phyloP scores from a whole-genome alignment of 2,888 invertebrate species.

The Acanthopleura granulata region DNA sequence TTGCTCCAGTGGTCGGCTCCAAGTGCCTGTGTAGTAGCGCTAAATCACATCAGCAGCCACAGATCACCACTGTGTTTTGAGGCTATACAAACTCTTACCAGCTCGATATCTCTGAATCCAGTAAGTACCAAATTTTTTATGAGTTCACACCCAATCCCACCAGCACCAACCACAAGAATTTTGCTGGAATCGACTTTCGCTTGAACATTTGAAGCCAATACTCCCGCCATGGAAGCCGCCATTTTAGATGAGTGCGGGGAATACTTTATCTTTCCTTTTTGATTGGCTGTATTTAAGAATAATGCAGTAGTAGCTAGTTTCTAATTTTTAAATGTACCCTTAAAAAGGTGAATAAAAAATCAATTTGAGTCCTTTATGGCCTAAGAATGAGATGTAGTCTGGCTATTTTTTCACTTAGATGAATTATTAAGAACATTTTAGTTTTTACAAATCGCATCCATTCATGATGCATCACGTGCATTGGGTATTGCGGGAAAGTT shows the following conservation, averaged over 20 bases:
- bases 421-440: too few relatives aligned
- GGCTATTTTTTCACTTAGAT: too few relatives aligned
- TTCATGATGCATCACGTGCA: too few relatives aligned
- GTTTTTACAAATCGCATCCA: too few relatives aligned
- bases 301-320: not conserved
- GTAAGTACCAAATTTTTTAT: conserved; percentile 96
- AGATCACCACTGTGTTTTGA: too few relatives aligned
- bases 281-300: not conserved
- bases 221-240: conserved; percentile 62
- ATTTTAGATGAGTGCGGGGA: conserved; percentile 39
- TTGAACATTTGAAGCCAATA: conserved; percentile 49
- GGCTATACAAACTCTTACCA: conserved; percentile 76
- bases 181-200: conserved; percentile 54
- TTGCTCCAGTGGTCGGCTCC: too few relatives aligned
- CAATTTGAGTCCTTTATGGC: too few relatives aligned
- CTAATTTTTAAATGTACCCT: not conserved
- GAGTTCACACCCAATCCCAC: conserved; percentile 99
- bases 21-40: too few relatives aligned
- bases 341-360: too few relatives aligned
- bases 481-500: too few relatives aligned
- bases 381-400: too few relatives aligned
- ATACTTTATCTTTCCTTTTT: not conserved
- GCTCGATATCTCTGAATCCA: conserved; percentile 93
- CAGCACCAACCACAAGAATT: conserved; percentile 82
- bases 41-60: too few relatives aligned